Evolutionary conservation across 2,113 vertebrate species (phyloP), one percentile per base, ranked within the genome.

Genomic region (Sprattus sprattus): DNA sequence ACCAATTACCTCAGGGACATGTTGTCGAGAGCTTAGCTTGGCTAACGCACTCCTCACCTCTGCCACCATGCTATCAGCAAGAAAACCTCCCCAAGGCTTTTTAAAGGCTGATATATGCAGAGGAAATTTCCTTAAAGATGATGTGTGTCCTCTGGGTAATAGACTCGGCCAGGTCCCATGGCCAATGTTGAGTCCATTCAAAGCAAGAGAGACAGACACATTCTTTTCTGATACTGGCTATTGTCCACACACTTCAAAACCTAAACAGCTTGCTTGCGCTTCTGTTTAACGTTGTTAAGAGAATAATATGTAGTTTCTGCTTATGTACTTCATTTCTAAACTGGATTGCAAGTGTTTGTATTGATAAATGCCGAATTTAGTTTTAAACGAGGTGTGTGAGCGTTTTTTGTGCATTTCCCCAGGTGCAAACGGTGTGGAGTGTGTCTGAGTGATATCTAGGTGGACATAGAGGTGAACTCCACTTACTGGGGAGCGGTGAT

Each of bases 1-100:
- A 91, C 86, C 90, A 93, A 92, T 93, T 93, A 94, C 94, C 93
- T 92, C 67, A 88, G 94, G 93, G 93, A 94, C 92, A 92, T 94
- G 92, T 92, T 93, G 89, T 92, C 91, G 93, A 89, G 91, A 90
- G 91, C 92, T 93, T 92, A 91, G 91, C 90, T 92, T 83, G 91
- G 83, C 91, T 91, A 91, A 92, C 84, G 82, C 87, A 80, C 86
- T 89, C 89, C 93, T 93, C 93, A 94, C 91, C 92, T 94, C 92
- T 93, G 89, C 90, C 87, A 89, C 85, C 87, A 89, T 91, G 90
- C 90, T 91, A 91, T 88, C 86, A 88, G 89, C 85, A 78, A 89
- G 89, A 83, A 86, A 87, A 81, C 54, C 82, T 78, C 88, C 89
- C 87, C 90, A 86, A 87, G 86, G 91, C 85, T 85, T 89, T 91